Evolutionary conservation across 1,140 invertebrate genomes (phyloP).

Genomic region (Drosophila carrolli): DNA sequence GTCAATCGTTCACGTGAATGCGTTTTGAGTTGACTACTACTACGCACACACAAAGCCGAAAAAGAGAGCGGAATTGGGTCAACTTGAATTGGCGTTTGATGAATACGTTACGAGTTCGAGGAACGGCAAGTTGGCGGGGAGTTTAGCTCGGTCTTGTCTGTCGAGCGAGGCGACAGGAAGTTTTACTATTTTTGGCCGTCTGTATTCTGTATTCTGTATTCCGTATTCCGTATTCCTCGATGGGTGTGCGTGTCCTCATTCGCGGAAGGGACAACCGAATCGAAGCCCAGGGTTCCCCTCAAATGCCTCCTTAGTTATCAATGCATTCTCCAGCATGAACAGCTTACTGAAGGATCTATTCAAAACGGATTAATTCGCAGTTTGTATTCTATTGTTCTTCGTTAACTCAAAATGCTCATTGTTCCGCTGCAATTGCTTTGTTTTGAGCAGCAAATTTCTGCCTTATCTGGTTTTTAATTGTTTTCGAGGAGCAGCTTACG

Average conservation of each 20-base stretch:
- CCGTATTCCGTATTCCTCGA: background rate
- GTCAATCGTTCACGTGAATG: slow-evolving; percentile 40
- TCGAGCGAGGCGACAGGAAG: slow-evolving; percentile 47
- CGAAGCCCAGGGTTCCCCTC: background rate
- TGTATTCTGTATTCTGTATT: background rate
- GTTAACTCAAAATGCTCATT: background rate
- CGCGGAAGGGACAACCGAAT: slow-evolving; percentile 12
- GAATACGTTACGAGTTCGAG: slow-evolving; percentile 40
- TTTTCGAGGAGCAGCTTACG: background rate
- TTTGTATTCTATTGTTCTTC: background rate
- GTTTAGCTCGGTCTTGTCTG: slow-evolving; percentile 10
- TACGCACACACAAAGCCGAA: slow-evolving; percentile 32
- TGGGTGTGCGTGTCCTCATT: slow-evolving; percentile 33
- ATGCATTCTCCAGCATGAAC: background rate
- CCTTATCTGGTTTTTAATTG: background rate
- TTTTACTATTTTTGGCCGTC: slow-evolving; percentile 51
- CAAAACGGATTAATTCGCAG: background rate
- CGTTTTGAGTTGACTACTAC: slow-evolving; percentile 28
- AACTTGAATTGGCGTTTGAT: slow-evolving; percentile 69
- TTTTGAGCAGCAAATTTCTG: background rate
- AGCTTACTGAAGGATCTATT: background rate
- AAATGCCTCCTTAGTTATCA: background rate
- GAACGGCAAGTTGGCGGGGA: slow-evolving; percentile 3
- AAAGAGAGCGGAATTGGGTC: slow-evolving; percentile 58
- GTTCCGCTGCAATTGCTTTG: background rate